Conservation (phyloP, 2,888 invertebrate species). For the Malacosoma neustria region DNA sequence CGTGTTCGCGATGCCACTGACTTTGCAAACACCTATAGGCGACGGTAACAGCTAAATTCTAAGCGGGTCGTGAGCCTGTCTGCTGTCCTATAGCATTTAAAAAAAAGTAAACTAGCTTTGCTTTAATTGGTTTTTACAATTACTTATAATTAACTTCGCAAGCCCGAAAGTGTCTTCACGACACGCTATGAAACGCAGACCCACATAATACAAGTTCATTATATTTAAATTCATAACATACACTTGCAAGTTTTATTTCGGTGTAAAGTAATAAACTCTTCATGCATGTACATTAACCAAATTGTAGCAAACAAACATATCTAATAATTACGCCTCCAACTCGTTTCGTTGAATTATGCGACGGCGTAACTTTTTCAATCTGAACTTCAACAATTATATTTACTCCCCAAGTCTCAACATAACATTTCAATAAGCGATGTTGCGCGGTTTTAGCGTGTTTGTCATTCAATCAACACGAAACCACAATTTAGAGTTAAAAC, state of each 20-base stretch:
- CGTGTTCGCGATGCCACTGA: no score
- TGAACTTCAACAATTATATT: slow-evolving; percentile 71
- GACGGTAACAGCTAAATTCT: no score
- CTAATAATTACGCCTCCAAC: slow-evolving; percentile 53
- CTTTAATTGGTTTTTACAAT: background rate
- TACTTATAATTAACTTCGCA: no score
- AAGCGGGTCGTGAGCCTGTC: no score
- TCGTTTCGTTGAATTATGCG: slow-evolving; percentile 56
- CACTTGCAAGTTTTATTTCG: slow-evolving; percentile 17
- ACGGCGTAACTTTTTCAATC: slow-evolving; percentile 69
- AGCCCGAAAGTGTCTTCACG: no score
- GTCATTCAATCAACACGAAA: slow-evolving; percentile 15
- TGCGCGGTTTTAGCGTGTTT: slow-evolving; percentile 33
- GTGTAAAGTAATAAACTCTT: slow-evolving; percentile 32
- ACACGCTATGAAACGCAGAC: no score
- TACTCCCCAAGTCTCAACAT: slow-evolving; percentile 51
- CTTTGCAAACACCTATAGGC: no score
- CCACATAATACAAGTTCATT: no score
- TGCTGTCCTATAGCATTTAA: no score
- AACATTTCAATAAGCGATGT: slow-evolving; percentile 58
- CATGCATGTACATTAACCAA: slow-evolving; percentile 51
- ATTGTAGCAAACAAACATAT: slow-evolving; percentile 64
- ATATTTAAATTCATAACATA: no score
- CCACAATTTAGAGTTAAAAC: background rate
- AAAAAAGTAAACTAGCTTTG: background rate